A percentile compares a stretch with the other conserved stretches of the same genome.
These are phyloP conservation scores for Nipponacmea schrenckii DNA, from an alignment of 2,888 invertebrate genomes.

Conservation along the genomic window DNA sequence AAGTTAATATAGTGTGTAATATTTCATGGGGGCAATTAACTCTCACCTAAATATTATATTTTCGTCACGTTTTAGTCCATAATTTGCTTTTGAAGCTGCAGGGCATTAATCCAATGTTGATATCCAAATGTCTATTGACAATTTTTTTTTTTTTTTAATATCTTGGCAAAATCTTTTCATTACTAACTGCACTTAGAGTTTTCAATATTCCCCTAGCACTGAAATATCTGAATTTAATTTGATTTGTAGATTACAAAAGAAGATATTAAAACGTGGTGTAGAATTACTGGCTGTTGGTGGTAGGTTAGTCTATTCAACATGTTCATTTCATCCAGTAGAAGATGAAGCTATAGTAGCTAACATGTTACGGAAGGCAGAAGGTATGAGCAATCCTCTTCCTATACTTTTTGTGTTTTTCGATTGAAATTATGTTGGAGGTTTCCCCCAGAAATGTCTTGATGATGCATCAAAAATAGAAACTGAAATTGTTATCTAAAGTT, in stretches of 20 bases:
- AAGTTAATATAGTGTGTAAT: neutral
- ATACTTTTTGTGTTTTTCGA: neutral
- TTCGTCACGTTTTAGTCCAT: too few relatives aligned
- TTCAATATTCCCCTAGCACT: constrained; percentile 11
- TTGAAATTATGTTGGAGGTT: neutral
- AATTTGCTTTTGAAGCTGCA: neutral
- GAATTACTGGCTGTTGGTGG: constrained; percentile 89
- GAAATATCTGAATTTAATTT: neutral
- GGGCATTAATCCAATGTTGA: too few relatives aligned
- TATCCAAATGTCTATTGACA: too few relatives aligned
- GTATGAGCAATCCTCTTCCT: constrained; percentile 51
- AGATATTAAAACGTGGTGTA: constrained; percentile 85
- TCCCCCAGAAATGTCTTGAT: neutral
- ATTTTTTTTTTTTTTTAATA: too few relatives aligned
- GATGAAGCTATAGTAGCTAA: constrained; percentile 93
- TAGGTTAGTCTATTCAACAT: constrained; percentile 95
- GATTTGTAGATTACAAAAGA: constrained; percentile 46
- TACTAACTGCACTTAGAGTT: constrained; percentile 16
- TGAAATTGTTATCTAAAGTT: too few relatives aligned
- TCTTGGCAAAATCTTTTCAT: neutral
- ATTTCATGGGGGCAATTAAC: neutral
- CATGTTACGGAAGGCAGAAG: constrained; percentile 80
- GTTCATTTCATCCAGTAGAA: constrained; percentile 96
- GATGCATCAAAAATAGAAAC: neutral
- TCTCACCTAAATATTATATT: neutral